Evolutionary conservation across 2,113 vertebrate species (phyloP).

Genomic region (Scopus umbretta): DNA sequence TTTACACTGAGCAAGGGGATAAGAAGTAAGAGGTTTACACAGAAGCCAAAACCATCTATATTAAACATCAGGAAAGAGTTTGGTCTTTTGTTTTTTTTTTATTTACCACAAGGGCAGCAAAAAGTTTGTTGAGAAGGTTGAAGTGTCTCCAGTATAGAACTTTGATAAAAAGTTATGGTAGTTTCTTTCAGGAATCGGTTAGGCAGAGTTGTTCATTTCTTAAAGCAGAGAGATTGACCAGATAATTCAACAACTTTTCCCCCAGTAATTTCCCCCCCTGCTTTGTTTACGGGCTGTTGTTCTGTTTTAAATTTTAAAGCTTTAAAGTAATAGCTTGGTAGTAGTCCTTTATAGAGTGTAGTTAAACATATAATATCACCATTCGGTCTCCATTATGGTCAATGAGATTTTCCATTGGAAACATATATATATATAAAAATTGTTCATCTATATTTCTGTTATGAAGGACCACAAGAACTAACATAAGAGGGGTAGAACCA

Average conservation of each 20-base stretch:
- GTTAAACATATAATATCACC: not conserved
- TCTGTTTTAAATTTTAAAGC: not conserved
- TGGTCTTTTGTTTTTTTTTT: too few species aligned
- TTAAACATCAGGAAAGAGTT: not conserved
- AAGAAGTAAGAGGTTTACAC: not conserved
- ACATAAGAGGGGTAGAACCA: not conserved
- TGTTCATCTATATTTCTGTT: not conserved
- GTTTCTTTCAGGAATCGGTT: not conserved
- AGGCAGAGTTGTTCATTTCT: not conserved
- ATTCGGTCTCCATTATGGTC: not conserved
- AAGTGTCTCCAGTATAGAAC: not conserved
- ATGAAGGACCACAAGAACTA: not conserved
- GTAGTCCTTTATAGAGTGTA: not conserved
- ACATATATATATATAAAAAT: not conserved
- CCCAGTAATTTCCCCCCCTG: fast-evolving
- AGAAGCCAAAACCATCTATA: not conserved
- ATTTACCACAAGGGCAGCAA: not conserved
- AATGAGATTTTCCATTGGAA: not conserved
- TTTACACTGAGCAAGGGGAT: not conserved
- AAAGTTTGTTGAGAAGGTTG: not conserved
- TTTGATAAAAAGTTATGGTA: not conserved
- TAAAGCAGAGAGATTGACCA: not conserved
- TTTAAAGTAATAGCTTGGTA: not conserved
- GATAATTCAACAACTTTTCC: not conserved
- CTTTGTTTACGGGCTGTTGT: not conserved